Percentiles rank a stretch among this genome's conserved stretches.
These are phyloP conservation scores for Pogona vitticeps DNA, from an alignment of 2,113 vertebrate genomes.

Conservation along the genomic window DNA sequence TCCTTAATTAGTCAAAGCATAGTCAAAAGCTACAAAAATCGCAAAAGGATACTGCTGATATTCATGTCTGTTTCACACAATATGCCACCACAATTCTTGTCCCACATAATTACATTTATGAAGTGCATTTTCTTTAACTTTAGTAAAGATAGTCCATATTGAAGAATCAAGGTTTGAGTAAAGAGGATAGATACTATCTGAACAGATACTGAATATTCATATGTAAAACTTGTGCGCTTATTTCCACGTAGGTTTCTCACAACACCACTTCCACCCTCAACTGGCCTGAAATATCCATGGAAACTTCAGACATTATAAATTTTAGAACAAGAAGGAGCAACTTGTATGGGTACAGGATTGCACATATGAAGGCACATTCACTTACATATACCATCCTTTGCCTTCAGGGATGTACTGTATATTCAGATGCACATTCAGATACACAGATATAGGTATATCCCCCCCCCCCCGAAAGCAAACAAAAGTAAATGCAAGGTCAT, in stretches of 20 bases:
- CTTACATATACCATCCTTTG: neutral
- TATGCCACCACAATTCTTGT: neutral
- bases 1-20: conserved; percentile 27
- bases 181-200: neutral
- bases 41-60: neutral
- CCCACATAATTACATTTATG: neutral
- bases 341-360: neutral
- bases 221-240: neutral
- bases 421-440: neutral
- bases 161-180: neutral
- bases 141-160: conserved; percentile 19
- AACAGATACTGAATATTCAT: neutral
- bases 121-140: conserved; percentile 13
- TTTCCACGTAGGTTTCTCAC: neutral
- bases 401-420: neutral
- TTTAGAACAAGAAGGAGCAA: neutral
- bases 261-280: neutral
- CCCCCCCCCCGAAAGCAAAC: neutral
- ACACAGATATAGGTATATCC: neutral
- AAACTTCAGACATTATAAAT: neutral
- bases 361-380: neutral
- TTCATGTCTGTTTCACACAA: conserved; percentile 1
- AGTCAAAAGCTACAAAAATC: conserved; percentile 17
- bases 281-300: neutral
- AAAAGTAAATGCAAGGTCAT: neutral